Conservation (phyloP, 1,140 invertebrate species). For the Gryllus bimaculatus region DNA sequence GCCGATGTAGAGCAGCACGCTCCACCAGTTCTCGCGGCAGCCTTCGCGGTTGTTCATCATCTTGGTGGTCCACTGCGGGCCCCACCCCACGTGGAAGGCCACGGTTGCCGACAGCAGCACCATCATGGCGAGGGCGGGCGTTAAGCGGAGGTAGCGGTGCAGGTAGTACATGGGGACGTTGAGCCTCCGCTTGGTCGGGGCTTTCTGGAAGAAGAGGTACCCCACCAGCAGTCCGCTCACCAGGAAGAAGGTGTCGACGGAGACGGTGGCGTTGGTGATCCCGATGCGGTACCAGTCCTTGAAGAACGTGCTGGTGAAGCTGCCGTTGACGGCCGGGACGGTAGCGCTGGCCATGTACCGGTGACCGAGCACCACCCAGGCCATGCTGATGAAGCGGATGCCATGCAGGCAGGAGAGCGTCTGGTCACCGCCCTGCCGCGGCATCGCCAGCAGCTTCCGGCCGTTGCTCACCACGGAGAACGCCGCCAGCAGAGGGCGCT, state of each 20-base stretch:
- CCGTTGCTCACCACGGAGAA: constrained; percentile 7
- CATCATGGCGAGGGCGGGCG: background rate
- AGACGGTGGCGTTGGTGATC: constrained; percentile 22
- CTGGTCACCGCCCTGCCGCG: background rate
- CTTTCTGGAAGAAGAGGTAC: constrained; percentile 42
- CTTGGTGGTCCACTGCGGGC: constrained; percentile 17
- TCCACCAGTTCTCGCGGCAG: background rate
- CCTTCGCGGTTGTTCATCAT: constrained; percentile 34
- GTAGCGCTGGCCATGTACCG: constrained; percentile 25
- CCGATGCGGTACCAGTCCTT: background rate
- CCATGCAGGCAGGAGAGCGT: constrained; percentile 33
- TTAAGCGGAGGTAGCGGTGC: constrained; percentile 29
- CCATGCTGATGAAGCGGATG: constrained; percentile 40
- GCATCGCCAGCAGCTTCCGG: background rate
- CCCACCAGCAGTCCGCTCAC: constrained; percentile 49
- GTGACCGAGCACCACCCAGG: constrained; percentile 45
- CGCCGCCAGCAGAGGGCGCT: background rate
- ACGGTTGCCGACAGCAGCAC: background rate
- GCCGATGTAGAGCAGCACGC: background rate
- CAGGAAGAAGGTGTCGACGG: constrained; percentile 47
- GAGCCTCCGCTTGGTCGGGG: constrained; percentile 24
- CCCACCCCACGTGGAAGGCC: background rate
- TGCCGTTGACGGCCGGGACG: constrained; percentile 26
- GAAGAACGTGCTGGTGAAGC: background rate
- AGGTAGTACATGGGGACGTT: constrained; percentile 32